Conservation (phyloP, 2,888 invertebrate species). For the Nemotelus pantherinus region DNA sequence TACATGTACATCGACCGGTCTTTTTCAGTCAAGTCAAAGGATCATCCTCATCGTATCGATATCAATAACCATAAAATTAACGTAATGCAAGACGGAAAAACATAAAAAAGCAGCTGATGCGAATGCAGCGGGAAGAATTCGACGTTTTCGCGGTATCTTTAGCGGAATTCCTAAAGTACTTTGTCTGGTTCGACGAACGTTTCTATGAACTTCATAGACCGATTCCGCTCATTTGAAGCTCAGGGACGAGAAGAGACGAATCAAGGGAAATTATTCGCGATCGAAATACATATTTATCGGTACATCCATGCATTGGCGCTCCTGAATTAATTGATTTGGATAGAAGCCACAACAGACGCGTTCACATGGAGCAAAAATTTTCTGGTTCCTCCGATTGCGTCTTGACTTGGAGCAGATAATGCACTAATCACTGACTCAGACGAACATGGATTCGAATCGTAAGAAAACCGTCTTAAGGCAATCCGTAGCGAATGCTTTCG, state of each 20-base stretch:
- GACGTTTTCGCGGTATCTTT: not conserved
- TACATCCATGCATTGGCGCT: constrained; percentile 5
- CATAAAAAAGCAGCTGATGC: not conserved
- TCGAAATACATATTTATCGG: constrained; percentile 6
- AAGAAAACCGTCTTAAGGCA: constrained; percentile 1
- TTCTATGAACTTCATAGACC: not conserved
- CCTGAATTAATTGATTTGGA: constrained; percentile 6
- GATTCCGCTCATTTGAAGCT: no score
- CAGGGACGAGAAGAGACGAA: no score
- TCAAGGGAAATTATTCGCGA: constrained; percentile 3
- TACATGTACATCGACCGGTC: no score
- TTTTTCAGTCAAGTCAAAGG: not conserved
- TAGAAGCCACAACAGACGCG: not conserved
- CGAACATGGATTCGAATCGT: not conserved
- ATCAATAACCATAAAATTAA: constrained; percentile 30
- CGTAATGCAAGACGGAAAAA: constrained; percentile 2
- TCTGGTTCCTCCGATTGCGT: no score
- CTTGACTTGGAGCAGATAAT: not conserved
- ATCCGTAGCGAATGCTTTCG: constrained; percentile 13
- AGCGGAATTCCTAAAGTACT: not conserved
- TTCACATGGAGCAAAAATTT: no score
- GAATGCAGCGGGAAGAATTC: not conserved
- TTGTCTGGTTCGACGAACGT: not conserved
- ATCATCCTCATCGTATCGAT: constrained; percentile 1
- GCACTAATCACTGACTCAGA: not conserved